Evolutionary conservation across 37 sponge, comb jelly and placozoan species (phyloP), one percentile per base, ranked within the genome.

Genomic region (Cliona cf. orientalis): DNA sequence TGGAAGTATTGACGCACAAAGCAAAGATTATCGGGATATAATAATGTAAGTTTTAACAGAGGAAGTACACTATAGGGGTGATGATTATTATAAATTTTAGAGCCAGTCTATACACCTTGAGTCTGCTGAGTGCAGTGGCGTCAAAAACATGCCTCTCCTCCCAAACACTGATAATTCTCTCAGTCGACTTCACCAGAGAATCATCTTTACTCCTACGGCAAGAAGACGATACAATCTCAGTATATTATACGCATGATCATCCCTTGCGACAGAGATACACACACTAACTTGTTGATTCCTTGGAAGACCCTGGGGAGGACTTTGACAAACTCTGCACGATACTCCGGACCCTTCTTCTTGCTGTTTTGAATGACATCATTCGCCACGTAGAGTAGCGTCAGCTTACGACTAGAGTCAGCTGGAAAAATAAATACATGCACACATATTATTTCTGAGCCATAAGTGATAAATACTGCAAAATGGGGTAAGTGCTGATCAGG

Each of bases 361-460:
- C 91, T 85, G 71, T 99, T 99, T 76, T 99, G 99, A n/a, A 99
- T 76, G 34, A 99, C 76, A 66, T 99, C 99, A 79, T 99, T 99
- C 32, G 93, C 92, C 49, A 99, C 73, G 73, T 91, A 99, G 31
- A 99, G 73, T 59, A 99, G 75, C 17, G 95, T 91, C 55, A 96
- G 68, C 65, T 96, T 97, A 31, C 88, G 74, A 32, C 58, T 58
- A 3, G 87, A 45, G 23, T 65, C 67, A 59, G 90, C 98, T 93
- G 65, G 33, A 74, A 63, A 78, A 31, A 79, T 25, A 17, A 40
- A 17, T 25, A 43, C 11, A 49, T 19, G 14, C 53, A 9, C 14
- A 9, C 9, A 49, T 49, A 49, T 49, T 49, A 49, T 49, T 49
- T 9, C 9, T 19, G 9, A 19, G 53, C 53, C 53, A 19, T 49